phyloP scores from a whole-genome alignment of 1,140 invertebrate genomes.

The Drosophila pectinifera region DNA sequence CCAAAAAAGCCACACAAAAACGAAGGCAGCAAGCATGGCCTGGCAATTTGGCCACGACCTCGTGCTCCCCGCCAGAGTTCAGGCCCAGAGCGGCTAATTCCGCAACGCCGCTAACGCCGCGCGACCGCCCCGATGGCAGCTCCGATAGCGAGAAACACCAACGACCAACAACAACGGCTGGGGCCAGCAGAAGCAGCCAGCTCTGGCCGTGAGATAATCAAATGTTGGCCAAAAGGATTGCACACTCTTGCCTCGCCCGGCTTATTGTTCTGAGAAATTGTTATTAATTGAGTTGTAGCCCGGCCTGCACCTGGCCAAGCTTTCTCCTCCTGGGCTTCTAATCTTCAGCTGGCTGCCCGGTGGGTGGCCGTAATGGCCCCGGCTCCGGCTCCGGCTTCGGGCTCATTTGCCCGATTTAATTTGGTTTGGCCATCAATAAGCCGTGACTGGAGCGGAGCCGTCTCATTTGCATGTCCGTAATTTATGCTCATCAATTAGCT shows the following conservation, averaged over 20 bases:
- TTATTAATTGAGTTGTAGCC: conserved; percentile 81
- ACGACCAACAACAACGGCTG: conserved; percentile 15
- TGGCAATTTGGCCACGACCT: conserved; percentile 68
- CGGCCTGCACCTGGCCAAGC: conserved; percentile 23
- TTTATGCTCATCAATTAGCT: conserved; percentile 81
- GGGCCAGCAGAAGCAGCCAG: conserved; percentile 20
- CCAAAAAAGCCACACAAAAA: conserved; percentile 24
- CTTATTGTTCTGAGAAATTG: conserved; percentile 78
- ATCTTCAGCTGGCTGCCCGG: conserved; percentile 3
- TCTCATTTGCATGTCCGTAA: conserved; percentile 72
- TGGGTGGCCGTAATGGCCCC: conserved; percentile 61
- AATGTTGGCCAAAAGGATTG: conserved; percentile 54
- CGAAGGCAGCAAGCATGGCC: conserved; percentile 44
- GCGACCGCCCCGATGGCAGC: conserved; percentile 57
- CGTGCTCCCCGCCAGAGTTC: conserved; percentile 61
- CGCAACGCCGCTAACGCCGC: conserved; percentile 66
- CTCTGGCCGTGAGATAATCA: conserved; percentile 66
- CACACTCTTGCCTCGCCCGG: conserved; percentile 31
- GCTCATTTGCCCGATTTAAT: conserved; percentile 74
- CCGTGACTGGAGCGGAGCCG: conserved; percentile 6
- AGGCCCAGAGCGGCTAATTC: conserved; percentile 65
- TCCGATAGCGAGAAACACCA: conserved; percentile 47
- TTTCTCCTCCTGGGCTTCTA: conserved; percentile 5
- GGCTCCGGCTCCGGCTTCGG: neutral
- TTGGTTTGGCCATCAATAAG: conserved; percentile 67